These are phyloP conservation scores for Protomyctophum bolini DNA, from an alignment of 2,113 vertebrate species.

Conservation along the genomic window DNA sequence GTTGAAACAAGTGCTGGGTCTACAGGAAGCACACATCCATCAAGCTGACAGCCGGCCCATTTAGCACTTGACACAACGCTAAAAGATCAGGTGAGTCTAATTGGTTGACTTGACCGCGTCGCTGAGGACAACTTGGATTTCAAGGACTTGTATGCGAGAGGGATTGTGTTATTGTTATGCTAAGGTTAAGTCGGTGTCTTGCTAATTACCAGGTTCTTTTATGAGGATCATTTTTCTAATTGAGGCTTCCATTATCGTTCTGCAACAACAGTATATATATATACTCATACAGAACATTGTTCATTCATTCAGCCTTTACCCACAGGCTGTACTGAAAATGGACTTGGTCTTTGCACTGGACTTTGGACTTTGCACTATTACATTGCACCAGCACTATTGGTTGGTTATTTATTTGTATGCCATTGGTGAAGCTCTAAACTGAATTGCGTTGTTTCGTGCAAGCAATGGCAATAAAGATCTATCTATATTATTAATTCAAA, in stretches of 20 bases:
- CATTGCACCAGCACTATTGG: too few species aligned
- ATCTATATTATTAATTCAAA: too few species aligned
- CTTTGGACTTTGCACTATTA: too few species aligned
- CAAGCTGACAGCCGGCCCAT: slow-evolving; percentile 74
- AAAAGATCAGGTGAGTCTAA: slow-evolving; percentile 54
- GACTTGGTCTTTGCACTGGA: too few species aligned
- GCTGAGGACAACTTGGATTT: slow-evolving; percentile 48
- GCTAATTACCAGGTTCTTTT: not conserved
- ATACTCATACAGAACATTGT: too few species aligned
- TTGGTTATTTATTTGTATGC: too few species aligned
- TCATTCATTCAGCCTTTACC: too few species aligned
- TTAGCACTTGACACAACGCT: slow-evolving; percentile 68
- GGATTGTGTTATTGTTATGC: slow-evolving; percentile 28
- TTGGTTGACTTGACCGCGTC: slow-evolving; percentile 45
- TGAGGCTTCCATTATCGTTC: not conserved
- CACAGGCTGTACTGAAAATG: too few species aligned
- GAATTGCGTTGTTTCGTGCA: too few species aligned
- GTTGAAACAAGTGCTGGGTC: slow-evolving; percentile 63
- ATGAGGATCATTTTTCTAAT: not conserved
- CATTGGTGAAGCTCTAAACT: too few species aligned
- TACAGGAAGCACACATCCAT: slow-evolving; percentile 78
- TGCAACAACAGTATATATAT: not conserved
- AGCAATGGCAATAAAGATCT: too few species aligned
- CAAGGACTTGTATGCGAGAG: slow-evolving; percentile 56
- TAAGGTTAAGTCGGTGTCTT: not conserved